Percentiles rank a stretch among this genome's conserved stretches.
These are phyloP conservation scores for Parapristionchus giblindavisi DNA, from an alignment of 2,888 invertebrate genomes.

Conservation along the genomic window DNA sequence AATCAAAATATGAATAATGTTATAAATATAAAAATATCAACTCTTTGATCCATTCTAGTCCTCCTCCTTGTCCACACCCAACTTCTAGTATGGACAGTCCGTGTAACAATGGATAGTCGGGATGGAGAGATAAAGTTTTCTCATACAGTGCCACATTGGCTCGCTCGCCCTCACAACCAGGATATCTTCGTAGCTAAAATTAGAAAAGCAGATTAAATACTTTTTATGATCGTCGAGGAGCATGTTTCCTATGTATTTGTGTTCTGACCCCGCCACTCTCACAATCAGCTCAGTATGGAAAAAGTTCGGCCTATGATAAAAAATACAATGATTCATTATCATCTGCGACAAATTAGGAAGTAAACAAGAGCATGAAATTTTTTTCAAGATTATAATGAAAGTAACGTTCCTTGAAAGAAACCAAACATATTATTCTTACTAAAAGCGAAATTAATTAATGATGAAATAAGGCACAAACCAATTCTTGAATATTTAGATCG, in stretches of 20 bases:
- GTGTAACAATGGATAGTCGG: constrained; percentile 43
- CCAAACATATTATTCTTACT: background rate
- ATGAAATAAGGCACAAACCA: constrained; percentile 26
- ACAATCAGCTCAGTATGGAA: no score
- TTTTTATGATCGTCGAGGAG: no score
- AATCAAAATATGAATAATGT: no score
- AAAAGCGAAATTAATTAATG: background rate
- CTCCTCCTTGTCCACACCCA: constrained; percentile 56
- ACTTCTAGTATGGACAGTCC: constrained; percentile 45
- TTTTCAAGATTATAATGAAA: background rate
- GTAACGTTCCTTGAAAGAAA: background rate
- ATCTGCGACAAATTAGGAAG: no score
- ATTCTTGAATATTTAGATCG: constrained; percentile 25
- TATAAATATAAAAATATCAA: no score
- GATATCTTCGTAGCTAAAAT: background rate
- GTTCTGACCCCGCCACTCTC: no score
- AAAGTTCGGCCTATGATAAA: no score
- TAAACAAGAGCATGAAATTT: no score
- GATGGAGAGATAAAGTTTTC: constrained; percentile 47
- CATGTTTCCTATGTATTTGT: no score
- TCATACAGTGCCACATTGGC: constrained; percentile 50
- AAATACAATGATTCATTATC: no score
- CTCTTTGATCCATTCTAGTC: constrained; percentile 48
- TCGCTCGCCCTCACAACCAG: constrained; percentile 2
- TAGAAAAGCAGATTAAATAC: background rate